A percentile compares a stretch with the other conserved stretches of the same genome.
phyloP scores from a whole-genome alignment of 2,888 invertebrate genomes.

The Cataglyphis cursor region DNA sequence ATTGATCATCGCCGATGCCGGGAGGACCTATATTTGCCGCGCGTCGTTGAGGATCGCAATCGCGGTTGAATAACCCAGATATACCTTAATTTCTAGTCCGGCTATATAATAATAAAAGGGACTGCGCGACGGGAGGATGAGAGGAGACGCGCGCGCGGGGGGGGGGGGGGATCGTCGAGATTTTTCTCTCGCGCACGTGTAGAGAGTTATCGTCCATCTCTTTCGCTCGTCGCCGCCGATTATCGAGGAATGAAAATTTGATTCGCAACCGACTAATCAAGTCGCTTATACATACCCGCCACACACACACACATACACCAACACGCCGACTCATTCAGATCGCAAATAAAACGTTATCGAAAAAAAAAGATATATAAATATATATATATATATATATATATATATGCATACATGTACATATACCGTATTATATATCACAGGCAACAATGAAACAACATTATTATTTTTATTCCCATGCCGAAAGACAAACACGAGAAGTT shows the following conservation, averaged over 20 bases:
- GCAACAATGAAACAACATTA: slow-evolving; percentile 46
- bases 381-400: neutral
- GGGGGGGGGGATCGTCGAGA: slow-evolving; percentile 1
- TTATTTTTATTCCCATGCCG: slow-evolving; percentile 31
- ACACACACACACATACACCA: neutral
- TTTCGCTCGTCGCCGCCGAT: neutral
- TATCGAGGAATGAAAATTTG: slow-evolving; percentile 39
- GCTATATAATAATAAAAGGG: neutral
- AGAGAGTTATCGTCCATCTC: neutral
- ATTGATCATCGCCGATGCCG: slow-evolving; percentile 15
- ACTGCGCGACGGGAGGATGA: neutral
- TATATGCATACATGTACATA: neutral
- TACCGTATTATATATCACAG: neutral
- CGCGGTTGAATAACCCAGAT: slow-evolving; percentile 40
- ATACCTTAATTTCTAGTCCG: slow-evolving; percentile 30
- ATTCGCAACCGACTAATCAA: slow-evolving; percentile 45
- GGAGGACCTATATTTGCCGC: slow-evolving; percentile 17
- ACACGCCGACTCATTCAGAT: slow-evolving; percentile 41
- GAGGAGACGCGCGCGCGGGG: neutral
- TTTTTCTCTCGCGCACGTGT: slow-evolving; percentile 14
- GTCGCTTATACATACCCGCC: slow-evolving; percentile 24
- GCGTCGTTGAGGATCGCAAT: slow-evolving; percentile 23
- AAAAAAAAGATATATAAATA: neutral
- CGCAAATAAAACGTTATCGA: slow-evolving; percentile 19
- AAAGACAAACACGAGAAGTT: slow-evolving; percentile 38